Percentiles rank a stretch among this genome's conserved stretches.
Conservation (phyloP, 2,888 invertebrate species). For the Patella ulyssiponensis region DNA sequence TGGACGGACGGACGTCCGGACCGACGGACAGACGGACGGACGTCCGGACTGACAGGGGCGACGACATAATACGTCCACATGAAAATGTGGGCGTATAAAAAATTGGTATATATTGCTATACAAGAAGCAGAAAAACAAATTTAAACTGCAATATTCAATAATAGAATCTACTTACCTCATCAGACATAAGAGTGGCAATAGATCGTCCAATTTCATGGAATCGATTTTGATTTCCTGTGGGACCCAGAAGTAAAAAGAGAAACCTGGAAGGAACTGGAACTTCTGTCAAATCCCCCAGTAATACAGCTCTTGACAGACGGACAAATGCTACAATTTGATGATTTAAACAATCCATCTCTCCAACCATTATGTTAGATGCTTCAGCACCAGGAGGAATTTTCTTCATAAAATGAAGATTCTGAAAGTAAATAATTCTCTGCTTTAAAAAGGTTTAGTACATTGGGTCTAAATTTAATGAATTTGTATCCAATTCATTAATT, state of each 20-base stretch:
- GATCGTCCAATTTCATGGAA: constrained; percentile 97
- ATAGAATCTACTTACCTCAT: constrained; percentile 55
- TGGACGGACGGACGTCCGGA: too few species aligned
- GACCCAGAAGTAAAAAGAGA: constrained; percentile 88
- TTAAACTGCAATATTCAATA: too few species aligned
- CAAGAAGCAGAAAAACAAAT: too few species aligned
- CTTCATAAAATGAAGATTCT: constrained; percentile 73
- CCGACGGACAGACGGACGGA: too few species aligned
- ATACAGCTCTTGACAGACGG: constrained; percentile 86
- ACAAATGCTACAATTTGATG: constrained; percentile 95
- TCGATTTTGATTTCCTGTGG: constrained; percentile 72
- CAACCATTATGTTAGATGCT: constrained; percentile 97
- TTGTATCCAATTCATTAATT: too few species aligned
- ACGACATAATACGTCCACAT: too few species aligned
- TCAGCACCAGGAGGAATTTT: constrained; percentile 98
- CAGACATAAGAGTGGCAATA: constrained; percentile 90
- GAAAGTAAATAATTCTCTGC: not conserved
- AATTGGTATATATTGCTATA: too few species aligned
- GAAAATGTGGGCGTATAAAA: too few species aligned
- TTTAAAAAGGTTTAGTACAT: too few species aligned
- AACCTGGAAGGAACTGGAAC: constrained; percentile 92
- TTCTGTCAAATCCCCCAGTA: constrained; percentile 96
- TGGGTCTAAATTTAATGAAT: too few species aligned
- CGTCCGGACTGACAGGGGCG: too few species aligned
- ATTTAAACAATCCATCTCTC: constrained; percentile 96